Percentiles rank a stretch among this genome's conserved stretches.
phyloP scores from a whole-genome alignment of 2,113 vertebrate species.

The Antechinus flavipes region DNA sequence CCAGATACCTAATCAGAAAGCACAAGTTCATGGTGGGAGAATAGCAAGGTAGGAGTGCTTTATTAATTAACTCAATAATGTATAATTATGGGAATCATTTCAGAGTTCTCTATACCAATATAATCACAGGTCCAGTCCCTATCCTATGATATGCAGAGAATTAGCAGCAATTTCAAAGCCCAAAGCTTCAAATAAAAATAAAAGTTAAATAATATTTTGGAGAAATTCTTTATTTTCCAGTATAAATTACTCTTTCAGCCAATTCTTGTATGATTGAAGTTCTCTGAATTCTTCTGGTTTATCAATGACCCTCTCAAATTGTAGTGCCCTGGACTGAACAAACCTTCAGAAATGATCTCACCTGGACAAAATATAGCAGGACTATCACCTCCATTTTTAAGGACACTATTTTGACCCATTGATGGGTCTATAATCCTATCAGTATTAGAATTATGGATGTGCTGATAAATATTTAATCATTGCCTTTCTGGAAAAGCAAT shows the following conservation, averaged over 20 bases:
- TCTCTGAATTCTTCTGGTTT: background rate
- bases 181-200: conserved; percentile 21
- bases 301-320: background rate
- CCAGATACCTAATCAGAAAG: background rate
- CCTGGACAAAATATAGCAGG: background rate
- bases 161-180: background rate
- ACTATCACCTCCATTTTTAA: background rate
- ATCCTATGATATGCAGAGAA: background rate
- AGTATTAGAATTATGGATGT: background rate
- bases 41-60: background rate
- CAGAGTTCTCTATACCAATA: background rate
- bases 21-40: background rate
- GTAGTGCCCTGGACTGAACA: background rate
- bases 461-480: background rate
- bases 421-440: background rate
- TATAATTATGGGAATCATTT: background rate
- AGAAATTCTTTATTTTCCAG: background rate
- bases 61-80: background rate
- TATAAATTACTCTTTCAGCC: background rate
- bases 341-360: background rate
- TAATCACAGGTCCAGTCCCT: background rate
- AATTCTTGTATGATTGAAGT: background rate
- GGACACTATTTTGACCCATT: background rate
- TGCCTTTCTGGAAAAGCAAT: background rate
- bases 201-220: conserved; percentile 21